phyloP scores from a whole-genome alignment of 2,797 vertebrate genomes.

The Cephalopachus bancanus region DNA sequence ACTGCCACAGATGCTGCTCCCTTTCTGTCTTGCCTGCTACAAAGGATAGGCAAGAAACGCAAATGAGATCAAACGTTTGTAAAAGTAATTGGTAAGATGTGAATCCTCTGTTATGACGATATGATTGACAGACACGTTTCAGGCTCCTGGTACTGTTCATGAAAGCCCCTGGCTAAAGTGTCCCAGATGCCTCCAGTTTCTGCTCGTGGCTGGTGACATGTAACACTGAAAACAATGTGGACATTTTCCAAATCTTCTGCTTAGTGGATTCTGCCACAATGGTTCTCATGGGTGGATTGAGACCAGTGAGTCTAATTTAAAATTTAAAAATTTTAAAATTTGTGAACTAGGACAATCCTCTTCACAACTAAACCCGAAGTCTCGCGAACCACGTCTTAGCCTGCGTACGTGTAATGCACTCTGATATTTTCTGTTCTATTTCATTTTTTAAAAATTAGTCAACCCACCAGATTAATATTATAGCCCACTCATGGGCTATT shows the following conservation, averaged over 20 bases:
- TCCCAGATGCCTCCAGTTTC: background rate
- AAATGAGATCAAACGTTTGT: conserved; percentile 19
- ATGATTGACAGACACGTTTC: background rate
- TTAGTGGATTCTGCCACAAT: background rate
- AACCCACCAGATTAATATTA: conserved; percentile 8
- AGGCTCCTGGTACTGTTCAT: background rate
- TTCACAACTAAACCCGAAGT: conserved; percentile 28
- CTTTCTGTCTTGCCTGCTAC: background rate
- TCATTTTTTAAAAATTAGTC: conserved; percentile 8
- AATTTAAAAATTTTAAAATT: background rate
- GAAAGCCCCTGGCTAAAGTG: background rate
- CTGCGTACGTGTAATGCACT: background rate
- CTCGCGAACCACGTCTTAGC: background rate
- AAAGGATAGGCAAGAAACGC: background rate
- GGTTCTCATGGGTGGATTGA: background rate
- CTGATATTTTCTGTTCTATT: conserved; percentile 32
- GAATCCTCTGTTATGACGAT: background rate
- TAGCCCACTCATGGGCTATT: background rate
- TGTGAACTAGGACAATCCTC: background rate
- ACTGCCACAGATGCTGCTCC: background rate
- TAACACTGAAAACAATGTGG: background rate
- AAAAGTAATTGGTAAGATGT: conserved; percentile 16
- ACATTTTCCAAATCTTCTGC: conserved; percentile 40
- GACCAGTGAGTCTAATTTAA: conserved; percentile 6
- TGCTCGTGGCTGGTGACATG: background rate